Evolutionary conservation across 35 echinoderm and acorn worm species (phyloP).

Genomic region (Anneissia japonica): DNA sequence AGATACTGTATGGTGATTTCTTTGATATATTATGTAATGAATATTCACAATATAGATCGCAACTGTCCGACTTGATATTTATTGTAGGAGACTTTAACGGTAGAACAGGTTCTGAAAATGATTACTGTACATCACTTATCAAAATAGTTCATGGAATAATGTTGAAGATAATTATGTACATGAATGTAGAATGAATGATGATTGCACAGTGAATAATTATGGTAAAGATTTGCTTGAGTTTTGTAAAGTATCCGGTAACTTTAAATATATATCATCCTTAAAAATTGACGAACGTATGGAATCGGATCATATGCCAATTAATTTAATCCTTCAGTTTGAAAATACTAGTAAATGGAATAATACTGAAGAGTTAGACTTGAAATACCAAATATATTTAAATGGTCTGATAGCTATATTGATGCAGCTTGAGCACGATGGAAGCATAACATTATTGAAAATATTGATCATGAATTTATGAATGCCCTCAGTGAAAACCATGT

Average conservation of each 20-base stretch:
- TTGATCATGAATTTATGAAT: neutral
- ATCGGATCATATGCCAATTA: neutral
- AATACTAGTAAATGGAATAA: neutral
- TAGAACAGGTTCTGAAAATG: no score
- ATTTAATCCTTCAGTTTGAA: neutral
- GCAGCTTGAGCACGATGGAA: neutral
- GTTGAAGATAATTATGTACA: no score
- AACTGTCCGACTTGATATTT: no score
- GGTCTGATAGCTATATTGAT: neutral
- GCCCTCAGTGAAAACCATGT: neutral
- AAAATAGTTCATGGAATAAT: no score
- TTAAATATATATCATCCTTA: neutral
- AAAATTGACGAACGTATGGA: neutral
- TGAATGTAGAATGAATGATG: neutral
- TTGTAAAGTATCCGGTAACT: neutral
- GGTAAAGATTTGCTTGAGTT: neutral
- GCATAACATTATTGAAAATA: neutral
- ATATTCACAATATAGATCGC: no score
- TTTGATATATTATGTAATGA: no score
- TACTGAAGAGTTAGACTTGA: neutral
- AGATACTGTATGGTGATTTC: no score
- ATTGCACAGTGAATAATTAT: neutral
- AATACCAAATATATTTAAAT: neutral
- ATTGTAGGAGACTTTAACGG: no score
- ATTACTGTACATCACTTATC: no score